These are phyloP conservation scores for Drosophila vallismaia DNA, from an alignment of 2,888 invertebrate species.

Conservation along the genomic window DNA sequence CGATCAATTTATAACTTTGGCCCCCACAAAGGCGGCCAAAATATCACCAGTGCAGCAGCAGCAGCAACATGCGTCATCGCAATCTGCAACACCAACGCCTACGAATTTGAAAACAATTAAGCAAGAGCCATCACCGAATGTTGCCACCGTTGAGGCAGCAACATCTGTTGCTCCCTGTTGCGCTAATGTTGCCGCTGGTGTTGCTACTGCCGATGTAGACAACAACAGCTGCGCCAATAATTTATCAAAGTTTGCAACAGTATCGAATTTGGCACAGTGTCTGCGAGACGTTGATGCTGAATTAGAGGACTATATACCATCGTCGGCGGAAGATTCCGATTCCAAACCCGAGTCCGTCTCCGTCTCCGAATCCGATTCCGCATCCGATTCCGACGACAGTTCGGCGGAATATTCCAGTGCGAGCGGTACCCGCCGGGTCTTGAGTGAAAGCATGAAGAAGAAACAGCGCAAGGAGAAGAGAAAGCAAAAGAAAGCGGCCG, in stretches of 20 bases:
- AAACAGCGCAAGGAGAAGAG: conserved; percentile 83
- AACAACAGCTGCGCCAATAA: conserved; percentile 77
- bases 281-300: conserved; percentile 84
- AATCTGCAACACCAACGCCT: conserved; percentile 42
- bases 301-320: conserved; percentile 83
- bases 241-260: conserved; percentile 84
- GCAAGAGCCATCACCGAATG: conserved; percentile 30
- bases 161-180: conserved; percentile 27
- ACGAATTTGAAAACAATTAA: conserved; percentile 27
- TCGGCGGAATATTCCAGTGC: conserved; percentile 80
- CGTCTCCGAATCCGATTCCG: conserved; percentile 62
- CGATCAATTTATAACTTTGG: conserved; percentile 80
- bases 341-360: conserved; percentile 55
- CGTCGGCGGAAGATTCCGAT: conserved; percentile 80
- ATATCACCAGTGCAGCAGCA: conserved; percentile 56
- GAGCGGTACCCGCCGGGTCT: conserved; percentile 66
- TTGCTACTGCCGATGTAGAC: conserved; percentile 33
- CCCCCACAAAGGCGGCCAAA: conserved; percentile 72
- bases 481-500: conserved; percentile 69
- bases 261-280: conserved; percentile 84
- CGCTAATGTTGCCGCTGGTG: conserved; percentile 23
- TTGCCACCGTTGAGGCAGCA: conserved; percentile 28
- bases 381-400: conserved; percentile 74
- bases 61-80: conserved; percentile 24
- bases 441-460: conserved; percentile 83